Base-by-base conservation (phyloP, 2,113 vertebrate species). In the Nasalis larvatus region DNA sequence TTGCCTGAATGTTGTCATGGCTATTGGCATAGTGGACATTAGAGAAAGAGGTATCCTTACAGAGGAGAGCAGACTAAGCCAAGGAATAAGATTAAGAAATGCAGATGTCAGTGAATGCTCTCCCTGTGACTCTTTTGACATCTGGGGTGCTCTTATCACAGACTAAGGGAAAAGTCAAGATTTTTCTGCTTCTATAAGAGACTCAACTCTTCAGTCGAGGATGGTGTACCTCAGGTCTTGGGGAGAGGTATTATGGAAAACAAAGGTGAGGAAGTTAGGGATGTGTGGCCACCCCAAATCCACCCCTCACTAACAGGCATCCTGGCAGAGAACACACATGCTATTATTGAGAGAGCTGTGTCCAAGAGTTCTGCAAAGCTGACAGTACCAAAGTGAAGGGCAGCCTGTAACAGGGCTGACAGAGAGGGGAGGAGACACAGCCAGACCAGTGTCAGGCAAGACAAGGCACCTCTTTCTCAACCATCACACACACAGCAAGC, bases 271-370 rank as follows among this genome's bases (percentile, higher is more conserved):
- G 14, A 9, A 54, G 20, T 10, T 32, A 77, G 42, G 25, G 11
- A 18, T 42, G 10, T 8, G 5, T 1, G 42, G n/a, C 6, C 27
- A 5, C 16, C 42, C 23, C 40, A n/a, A 3, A 3, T 1, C 21
- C 35, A 76, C 6, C 21, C 12, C 32, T 23, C 16, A 25, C 13
- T 35, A 54, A 80, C 54, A 68, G 27, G 25, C 40, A 17, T 45
- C 47, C 58, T 47, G 37, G 49, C 12, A 25, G 23, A 52, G 1
- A 35, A 47, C 23, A 63, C 1, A 54, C 1, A 10, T 17, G 13
- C 8, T 47, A 17, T 10, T 23, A 45, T 7, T 16, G 20, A 52
- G n/a, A 58, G n/a, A 78, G n/a, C 4, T 1, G 2, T n/a, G 40
- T 32, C 23, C 21, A 58, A 35, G 69, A 60, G 23, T 25, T 49